Evolutionary conservation across 30 jellyfish, hydroid and myxozoan species (phyloP).

Genomic region (Aurelia aurita): DNA sequence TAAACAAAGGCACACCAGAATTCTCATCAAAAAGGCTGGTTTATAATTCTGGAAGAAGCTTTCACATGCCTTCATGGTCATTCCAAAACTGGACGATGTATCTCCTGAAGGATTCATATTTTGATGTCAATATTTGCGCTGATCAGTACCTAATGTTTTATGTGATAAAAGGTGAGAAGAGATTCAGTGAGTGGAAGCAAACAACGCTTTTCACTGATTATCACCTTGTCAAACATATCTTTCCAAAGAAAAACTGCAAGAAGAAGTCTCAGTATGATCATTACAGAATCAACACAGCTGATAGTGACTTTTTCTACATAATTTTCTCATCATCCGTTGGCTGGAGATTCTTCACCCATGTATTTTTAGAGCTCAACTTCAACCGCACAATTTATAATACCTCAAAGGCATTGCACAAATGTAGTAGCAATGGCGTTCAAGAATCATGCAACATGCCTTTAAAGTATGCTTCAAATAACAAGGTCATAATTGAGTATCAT

Average conservation of each 20-base stretch:
- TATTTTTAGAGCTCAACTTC: conserved; percentile 43
- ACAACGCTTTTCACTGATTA: conserved; percentile 59
- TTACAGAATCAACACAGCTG: conserved; percentile 25
- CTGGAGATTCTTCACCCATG: conserved; percentile 85
- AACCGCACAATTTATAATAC: conserved; percentile 74
- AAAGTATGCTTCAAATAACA: conserved; percentile 59
- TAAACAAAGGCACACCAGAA: conserved; percentile 34
- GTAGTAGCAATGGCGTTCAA: conserved; percentile 17
- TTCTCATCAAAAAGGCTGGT: conserved; percentile 41
- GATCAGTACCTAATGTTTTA: conserved; percentile 85
- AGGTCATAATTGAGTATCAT: conserved; percentile 51
- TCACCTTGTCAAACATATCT: conserved; percentile 38
- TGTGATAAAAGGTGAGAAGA: conserved; percentile 71
- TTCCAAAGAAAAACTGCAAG: conserved; percentile 71
- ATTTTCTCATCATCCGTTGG: conserved; percentile 93
- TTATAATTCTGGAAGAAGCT: conserved; percentile 44
- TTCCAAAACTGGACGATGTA: conserved; percentile 80
- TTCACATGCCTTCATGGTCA: conserved; percentile 90
- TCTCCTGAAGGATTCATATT: conserved; percentile 73
- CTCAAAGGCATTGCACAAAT: conserved; percentile 37
- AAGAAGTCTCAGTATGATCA: conserved; percentile 12
- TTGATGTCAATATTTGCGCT: conserved; percentile 78
- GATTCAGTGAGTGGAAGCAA: conserved; percentile 76
- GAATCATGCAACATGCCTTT: conserved; percentile 64
- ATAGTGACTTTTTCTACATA: conserved; percentile 59